These are phyloP conservation scores for Pogonomyrmex californicus DNA, from an alignment of 1,140 invertebrate genomes.

Conservation along the genomic window DNA sequence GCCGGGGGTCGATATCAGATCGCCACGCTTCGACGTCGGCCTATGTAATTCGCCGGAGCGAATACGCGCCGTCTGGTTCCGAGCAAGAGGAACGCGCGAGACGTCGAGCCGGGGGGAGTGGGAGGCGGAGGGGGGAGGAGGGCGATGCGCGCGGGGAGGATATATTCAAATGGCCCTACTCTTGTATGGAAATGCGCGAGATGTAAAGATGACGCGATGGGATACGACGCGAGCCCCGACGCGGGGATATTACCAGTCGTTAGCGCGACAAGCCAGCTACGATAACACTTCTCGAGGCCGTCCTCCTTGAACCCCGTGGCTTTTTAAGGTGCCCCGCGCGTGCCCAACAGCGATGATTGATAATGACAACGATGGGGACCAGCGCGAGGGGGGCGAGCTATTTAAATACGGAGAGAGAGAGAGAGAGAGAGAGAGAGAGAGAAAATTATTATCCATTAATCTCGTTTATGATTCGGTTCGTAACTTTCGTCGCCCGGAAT, in stretches of 20 bases:
- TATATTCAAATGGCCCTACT: slow-evolving; percentile 77
- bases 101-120: neutral
- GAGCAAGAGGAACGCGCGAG: slow-evolving; percentile 53
- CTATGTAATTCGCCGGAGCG: slow-evolving; percentile 76
- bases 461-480: slow-evolving; percentile 16
- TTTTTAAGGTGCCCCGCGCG: slow-evolving; percentile 62
- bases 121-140: neutral
- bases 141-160: neutral
- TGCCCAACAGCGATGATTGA: slow-evolving; percentile 74
- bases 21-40: slow-evolving; percentile 74
- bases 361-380: neutral
- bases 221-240: slow-evolving; percentile 74
- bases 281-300: slow-evolving; percentile 68
- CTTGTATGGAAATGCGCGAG: slow-evolving; percentile 80
- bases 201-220: slow-evolving; percentile 78
- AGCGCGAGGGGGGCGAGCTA: neutral
- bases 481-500: neutral
- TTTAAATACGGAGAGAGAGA: slow-evolving; percentile 9
- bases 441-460: slow-evolving; percentile 45
- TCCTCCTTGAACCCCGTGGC: slow-evolving; percentile 60
- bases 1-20: slow-evolving; percentile 71
- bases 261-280: slow-evolving; percentile 72
- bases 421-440: too few relatives aligned
- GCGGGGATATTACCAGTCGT: slow-evolving; percentile 80
- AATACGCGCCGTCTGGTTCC: slow-evolving; percentile 69